Conservation (phyloP, 2,113 vertebrate genomes). For the Alosa alosa region DNA sequence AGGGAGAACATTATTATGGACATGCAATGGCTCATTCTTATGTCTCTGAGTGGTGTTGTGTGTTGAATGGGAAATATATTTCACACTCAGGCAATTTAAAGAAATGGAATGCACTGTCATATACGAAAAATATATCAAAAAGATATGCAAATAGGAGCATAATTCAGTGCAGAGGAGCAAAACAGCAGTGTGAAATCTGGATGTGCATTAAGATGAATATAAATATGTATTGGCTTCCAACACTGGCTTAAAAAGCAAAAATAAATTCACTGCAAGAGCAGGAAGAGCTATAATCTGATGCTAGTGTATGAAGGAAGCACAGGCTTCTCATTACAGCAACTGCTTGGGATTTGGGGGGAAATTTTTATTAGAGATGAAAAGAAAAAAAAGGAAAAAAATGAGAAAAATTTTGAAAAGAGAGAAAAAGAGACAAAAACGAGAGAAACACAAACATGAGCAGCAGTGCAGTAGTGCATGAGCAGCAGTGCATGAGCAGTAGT, state of each 20-base stretch:
- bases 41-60: background rate
- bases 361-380: background rate
- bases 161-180: background rate
- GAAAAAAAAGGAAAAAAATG: background rate
- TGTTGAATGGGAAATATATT: background rate
- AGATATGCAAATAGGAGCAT: background rate
- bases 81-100: background rate
- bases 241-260: conserved; percentile 31
- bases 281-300: background rate
- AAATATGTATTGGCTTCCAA: conserved; percentile 20
- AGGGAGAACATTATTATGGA: background rate
- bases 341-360: background rate
- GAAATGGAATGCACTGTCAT: background rate
- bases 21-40: background rate
- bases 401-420: background rate
- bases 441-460: background rate
- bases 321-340: background rate
- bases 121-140: conserved; percentile 11
- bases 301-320: background rate
- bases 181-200: background rate
- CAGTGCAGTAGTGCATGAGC: too few species aligned
- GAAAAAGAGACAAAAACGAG: background rate
- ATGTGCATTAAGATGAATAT: conserved; percentile 17
- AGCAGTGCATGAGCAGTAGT: too few species aligned
- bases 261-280: background rate